Percentiles rank a stretch among this genome's conserved stretches.
Evolutionary conservation across 1,140 invertebrate genomes (phyloP).

Genomic region (Himalopsyche phryganea): DNA sequence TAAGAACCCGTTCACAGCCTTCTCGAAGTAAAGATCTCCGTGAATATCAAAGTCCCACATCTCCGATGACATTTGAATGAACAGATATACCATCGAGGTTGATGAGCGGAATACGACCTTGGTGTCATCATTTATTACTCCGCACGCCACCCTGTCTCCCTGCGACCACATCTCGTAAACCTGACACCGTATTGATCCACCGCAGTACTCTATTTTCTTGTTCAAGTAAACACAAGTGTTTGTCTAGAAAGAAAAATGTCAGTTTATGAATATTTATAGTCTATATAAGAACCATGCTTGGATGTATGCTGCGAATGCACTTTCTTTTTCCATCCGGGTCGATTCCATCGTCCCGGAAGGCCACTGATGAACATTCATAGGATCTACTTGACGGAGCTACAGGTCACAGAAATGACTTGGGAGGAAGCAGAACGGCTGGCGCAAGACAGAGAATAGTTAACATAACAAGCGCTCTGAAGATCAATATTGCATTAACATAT

Average conservation of each 20-base stretch:
- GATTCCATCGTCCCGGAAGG: too few relatives aligned
- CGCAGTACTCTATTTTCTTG: constrained; percentile 93
- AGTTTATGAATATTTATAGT: too few relatives aligned
- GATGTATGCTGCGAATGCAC: too few relatives aligned
- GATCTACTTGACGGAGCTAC: too few relatives aligned
- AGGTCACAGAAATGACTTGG: too few relatives aligned
- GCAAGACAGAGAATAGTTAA: too few relatives aligned
- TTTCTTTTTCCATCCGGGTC: too few relatives aligned
- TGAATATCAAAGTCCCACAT: constrained; percentile 99
- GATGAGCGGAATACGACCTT: constrained; percentile 97
- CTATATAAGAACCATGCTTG: too few relatives aligned
- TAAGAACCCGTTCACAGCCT: constrained; percentile 94
- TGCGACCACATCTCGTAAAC: constrained; percentile 87
- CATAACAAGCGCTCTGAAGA: too few relatives aligned
- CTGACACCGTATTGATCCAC: constrained; percentile 77
- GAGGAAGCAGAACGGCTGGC: too few relatives aligned
- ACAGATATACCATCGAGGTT: constrained; percentile 94
- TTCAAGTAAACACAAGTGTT: constrained; percentile 92
- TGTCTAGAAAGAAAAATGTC: constrained; percentile 58
- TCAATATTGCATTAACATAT: too few relatives aligned
- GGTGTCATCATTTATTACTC: constrained; percentile 91
- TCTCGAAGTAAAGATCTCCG: constrained; percentile 96
- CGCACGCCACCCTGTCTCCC: constrained; percentile 92
- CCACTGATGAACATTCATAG: too few relatives aligned
- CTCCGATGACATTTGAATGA: constrained; percentile 98